Percentiles rank a stretch among this genome's conserved stretches.
Evolutionary conservation across 2,888 invertebrate species (phyloP).

Genomic region (Allophyes oxyacanthae): DNA sequence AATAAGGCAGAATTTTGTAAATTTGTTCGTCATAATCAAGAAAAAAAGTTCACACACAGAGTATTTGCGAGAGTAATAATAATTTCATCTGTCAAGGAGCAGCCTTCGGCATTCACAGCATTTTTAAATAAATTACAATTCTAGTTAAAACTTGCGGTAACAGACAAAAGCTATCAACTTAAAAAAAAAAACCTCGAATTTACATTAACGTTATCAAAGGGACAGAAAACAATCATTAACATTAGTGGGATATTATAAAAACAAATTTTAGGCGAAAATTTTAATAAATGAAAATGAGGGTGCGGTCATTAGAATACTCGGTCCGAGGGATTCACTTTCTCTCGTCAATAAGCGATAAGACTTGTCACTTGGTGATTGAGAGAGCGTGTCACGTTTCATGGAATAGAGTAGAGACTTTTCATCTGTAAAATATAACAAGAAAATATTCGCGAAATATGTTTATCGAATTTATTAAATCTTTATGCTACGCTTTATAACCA

Average conservation of each 20-base stretch:
- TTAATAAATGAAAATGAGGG: constrained; percentile 80
- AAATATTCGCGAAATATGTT: too few relatives aligned
- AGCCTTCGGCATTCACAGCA: too few relatives aligned
- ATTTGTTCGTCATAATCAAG: too few relatives aligned
- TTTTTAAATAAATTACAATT: too few relatives aligned
- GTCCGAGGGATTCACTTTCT: constrained; percentile 68
- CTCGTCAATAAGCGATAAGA: constrained; percentile 71
- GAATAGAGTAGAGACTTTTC: constrained; percentile 3
- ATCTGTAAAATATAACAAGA: background rate
- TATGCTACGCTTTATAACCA: too few relatives aligned
- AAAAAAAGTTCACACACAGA: too few relatives aligned
- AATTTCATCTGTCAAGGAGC: too few relatives aligned
- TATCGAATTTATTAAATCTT: too few relatives aligned
- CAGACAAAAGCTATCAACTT: constrained; percentile 1
- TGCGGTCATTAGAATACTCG: constrained; percentile 74
- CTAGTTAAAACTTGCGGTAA: too few relatives aligned
- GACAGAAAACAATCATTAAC: constrained; percentile 51
- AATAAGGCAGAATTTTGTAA: too few relatives aligned
- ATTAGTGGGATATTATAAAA: constrained; percentile 58
- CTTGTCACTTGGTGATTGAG: constrained; percentile 43
- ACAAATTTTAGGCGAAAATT: constrained; percentile 65
- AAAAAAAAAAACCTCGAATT: constrained; percentile 22
- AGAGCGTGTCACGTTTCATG: constrained; percentile 22
- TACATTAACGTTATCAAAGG: constrained; percentile 39
- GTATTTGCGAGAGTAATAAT: too few relatives aligned